A percentile compares a stretch with the other conserved stretches of the same genome.
Evolutionary conservation across 1,140 invertebrate species (phyloP).

Genomic region (Drosophila lowei): DNA sequence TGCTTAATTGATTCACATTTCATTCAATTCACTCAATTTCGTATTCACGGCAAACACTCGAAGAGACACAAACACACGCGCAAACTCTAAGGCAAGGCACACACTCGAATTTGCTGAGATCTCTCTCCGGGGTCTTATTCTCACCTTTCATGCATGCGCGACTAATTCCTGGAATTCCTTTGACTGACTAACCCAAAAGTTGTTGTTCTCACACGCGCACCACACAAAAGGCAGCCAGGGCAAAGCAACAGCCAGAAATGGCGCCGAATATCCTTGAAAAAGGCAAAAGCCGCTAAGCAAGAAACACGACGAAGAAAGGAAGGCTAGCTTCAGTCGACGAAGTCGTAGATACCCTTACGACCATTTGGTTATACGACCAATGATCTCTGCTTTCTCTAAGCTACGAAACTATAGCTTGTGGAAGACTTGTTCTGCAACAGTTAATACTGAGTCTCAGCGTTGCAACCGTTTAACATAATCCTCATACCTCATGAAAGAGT

Average conservation of each 20-base stretch:
- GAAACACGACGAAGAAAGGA: slow-evolving; percentile 22
- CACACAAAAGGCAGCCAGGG: slow-evolving; percentile 28
- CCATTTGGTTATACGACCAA: slow-evolving; percentile 17
- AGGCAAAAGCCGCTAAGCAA: slow-evolving; percentile 66
- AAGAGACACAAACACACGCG: slow-evolving; percentile 9
- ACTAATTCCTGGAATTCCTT: slow-evolving; percentile 78
- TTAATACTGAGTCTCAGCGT: too few species aligned
- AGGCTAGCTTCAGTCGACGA: neutral
- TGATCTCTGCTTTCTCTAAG: too few species aligned
- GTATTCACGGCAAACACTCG: slow-evolving; percentile 44
- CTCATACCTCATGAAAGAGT: too few species aligned
- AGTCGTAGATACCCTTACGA: too few species aligned
- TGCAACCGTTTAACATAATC: too few species aligned
- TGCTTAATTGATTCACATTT: slow-evolving; percentile 79
- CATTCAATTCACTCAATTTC: slow-evolving; percentile 74
- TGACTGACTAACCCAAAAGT: slow-evolving; percentile 74
- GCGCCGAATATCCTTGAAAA: slow-evolving; percentile 80
- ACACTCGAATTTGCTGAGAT: too few species aligned
- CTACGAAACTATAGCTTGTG: too few species aligned
- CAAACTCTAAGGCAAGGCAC: neutral
- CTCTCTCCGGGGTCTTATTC: slow-evolving; percentile 46
- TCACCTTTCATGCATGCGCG: slow-evolving; percentile 66
- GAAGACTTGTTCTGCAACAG: too few species aligned
- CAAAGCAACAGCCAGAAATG: slow-evolving; percentile 28
- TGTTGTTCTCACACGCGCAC: slow-evolving; percentile 71